A percentile compares a stretch with the other conserved stretches of the same genome.
These are phyloP conservation scores for Clamator glandarius DNA, from an alignment of 2,797 vertebrate genomes.

Conservation along the genomic window DNA sequence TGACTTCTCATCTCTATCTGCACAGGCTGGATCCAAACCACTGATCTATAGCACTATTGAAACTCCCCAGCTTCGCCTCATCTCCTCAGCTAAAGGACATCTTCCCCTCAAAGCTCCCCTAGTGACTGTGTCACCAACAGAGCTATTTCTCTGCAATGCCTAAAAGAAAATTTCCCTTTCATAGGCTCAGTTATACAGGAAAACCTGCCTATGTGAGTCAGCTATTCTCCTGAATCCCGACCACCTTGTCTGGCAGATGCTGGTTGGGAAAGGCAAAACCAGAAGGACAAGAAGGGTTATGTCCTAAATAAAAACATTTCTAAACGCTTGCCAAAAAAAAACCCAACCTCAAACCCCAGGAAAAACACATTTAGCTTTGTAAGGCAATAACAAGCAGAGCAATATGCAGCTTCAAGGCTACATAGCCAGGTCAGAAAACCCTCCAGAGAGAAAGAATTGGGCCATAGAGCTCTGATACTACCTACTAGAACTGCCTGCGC, in stretches of 20 bases:
- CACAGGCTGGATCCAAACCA: background rate
- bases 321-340: background rate
- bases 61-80: background rate
- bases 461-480: background rate
- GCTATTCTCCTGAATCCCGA: background rate
- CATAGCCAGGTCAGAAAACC: conserved; percentile 11
- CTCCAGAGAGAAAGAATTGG: conserved; percentile 30
- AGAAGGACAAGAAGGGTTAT: background rate
- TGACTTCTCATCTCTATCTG: background rate
- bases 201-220: conserved; percentile 12
- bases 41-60: background rate
- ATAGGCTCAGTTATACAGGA: background rate
- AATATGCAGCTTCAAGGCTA: conserved; percentile 5
- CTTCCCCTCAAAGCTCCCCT: background rate
- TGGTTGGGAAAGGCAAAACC: background rate
- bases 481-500: background rate
- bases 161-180: conserved; percentile 39
- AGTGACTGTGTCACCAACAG: background rate
- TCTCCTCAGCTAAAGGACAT: background rate
- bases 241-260: background rate
- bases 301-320: conserved; percentile 16
- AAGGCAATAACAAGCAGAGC: conserved; percentile 22
- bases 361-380: background rate
- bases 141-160: background rate
- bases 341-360: background rate